Conservation (phyloP, 2,797 vertebrate species). For the Bryconaethiops microstoma region DNA sequence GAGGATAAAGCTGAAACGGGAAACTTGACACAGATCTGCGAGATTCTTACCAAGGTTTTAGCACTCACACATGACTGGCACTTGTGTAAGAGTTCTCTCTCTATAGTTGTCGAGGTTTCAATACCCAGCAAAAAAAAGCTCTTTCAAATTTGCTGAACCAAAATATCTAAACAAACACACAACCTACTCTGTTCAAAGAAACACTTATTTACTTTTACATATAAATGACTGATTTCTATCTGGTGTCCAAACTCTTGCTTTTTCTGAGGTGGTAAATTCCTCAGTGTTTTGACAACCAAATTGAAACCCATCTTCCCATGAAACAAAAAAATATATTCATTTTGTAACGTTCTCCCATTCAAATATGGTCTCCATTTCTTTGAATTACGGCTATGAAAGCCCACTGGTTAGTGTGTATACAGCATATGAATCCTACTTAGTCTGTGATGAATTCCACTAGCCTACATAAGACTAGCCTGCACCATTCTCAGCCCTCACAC, state of each 20-base stretch:
- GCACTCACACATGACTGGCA: constrained; percentile 48
- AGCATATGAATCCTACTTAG: constrained; percentile 67
- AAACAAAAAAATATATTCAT: constrained; percentile 6
- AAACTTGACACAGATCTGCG: constrained; percentile 62
- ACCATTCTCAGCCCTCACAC: constrained; percentile 61
- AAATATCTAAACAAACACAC: constrained; percentile 10
- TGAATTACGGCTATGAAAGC: constrained; percentile 56
- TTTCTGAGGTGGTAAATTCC: constrained; percentile 27
- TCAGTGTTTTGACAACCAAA: constrained; percentile 3
- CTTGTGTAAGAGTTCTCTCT: constrained; percentile 37
- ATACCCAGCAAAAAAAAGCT: constrained; percentile 29
- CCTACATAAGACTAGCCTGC: constrained; percentile 26
- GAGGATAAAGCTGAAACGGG: constrained; percentile 32
- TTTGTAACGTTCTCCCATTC: constrained; percentile 27
- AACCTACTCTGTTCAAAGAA: constrained; percentile 6
- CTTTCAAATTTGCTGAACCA: constrained; percentile 18
- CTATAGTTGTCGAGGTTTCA: constrained; percentile 25
- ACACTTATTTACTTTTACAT: constrained; percentile 21
- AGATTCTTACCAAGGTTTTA: constrained; percentile 74
- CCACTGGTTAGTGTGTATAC: constrained; percentile 59
- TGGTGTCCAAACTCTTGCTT: constrained; percentile 15
- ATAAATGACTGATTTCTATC: background rate
- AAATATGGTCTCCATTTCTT: constrained; percentile 51
- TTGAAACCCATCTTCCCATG: constrained; percentile 28
- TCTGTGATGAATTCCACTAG: constrained; percentile 53